Conservation (phyloP, 2,113 vertebrate species). For the Serranochromis macrocephalus region DNA sequence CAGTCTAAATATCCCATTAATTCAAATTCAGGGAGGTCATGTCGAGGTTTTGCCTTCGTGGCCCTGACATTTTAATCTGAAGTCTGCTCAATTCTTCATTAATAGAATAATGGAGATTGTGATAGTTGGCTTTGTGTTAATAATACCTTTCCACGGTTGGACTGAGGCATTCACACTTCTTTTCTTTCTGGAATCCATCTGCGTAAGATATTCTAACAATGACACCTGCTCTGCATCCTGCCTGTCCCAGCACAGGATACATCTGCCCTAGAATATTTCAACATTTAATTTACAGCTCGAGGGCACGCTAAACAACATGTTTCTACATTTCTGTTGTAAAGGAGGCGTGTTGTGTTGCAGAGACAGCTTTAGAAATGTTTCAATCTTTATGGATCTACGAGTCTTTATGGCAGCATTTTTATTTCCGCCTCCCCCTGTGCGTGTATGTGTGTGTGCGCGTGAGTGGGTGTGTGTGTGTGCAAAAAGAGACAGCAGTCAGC, state of each 20-base stretch:
- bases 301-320: conserved; percentile 1
- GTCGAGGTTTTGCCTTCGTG: conserved; percentile 34
- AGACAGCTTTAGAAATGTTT: neutral
- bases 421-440: neutral
- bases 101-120: conserved; percentile 30
- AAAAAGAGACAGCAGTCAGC: neutral
- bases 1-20: conserved; percentile 67
- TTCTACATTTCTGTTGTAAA: neutral
- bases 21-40: conserved; percentile 54
- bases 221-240: neutral
- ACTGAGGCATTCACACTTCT: neutral
- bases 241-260: neutral
- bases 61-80: conserved; percentile 56
- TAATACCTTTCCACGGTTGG: neutral
- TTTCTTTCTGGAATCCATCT: neutral
- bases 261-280: neutral
- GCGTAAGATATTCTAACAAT: neutral
- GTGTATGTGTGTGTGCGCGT: neutral
- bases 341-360: neutral
- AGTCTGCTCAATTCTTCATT: conserved; percentile 36
- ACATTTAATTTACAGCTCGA: neutral
- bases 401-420: neutral
- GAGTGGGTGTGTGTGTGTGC: neutral
- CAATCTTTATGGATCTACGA: accelerated
- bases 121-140: neutral